Evolutionary conservation across 53 echinoderm and acorn worm genomes (phyloP).

Genomic region (Arbacia lixula): DNA sequence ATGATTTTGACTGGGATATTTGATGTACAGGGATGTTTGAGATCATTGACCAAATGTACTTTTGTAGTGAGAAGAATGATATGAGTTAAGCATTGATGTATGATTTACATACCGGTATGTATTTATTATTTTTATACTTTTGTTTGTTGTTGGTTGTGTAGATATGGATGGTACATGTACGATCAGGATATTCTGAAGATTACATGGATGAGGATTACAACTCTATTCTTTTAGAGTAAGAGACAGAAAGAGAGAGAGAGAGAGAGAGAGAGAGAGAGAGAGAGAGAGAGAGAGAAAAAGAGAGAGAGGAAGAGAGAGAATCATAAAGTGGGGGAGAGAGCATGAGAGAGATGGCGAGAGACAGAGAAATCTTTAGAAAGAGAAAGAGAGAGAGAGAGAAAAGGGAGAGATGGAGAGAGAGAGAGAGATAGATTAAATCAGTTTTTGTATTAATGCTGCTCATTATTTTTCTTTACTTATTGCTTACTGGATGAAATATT

Average conservation of each 20-base stretch:
- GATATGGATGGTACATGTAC: neutral
- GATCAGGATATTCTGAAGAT: neutral
- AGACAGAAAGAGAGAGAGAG: neutral
- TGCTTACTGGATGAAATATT: no score
- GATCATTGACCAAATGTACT: no score
- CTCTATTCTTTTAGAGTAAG: no score
- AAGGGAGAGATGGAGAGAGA: neutral
- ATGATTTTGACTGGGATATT: no score
- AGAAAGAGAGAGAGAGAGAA: neutral
- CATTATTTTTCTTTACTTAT: no score
- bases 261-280: neutral
- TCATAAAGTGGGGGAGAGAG: neutral
- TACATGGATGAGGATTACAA: neutral
- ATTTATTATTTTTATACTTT: neutral
- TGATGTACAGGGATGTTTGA: no score
- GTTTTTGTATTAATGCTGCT: no score
- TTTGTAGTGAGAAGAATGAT: no score
- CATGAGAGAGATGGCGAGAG: neutral
- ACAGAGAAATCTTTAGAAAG: neutral
- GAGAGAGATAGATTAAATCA: neutral
- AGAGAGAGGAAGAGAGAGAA: neutral
- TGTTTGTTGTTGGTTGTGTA: neutral
- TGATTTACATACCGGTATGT: neutral
- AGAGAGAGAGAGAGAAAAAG: neutral
- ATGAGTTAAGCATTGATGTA: no score